Conservation (phyloP, 2,113 vertebrate species). For the Cathartes aura region DNA sequence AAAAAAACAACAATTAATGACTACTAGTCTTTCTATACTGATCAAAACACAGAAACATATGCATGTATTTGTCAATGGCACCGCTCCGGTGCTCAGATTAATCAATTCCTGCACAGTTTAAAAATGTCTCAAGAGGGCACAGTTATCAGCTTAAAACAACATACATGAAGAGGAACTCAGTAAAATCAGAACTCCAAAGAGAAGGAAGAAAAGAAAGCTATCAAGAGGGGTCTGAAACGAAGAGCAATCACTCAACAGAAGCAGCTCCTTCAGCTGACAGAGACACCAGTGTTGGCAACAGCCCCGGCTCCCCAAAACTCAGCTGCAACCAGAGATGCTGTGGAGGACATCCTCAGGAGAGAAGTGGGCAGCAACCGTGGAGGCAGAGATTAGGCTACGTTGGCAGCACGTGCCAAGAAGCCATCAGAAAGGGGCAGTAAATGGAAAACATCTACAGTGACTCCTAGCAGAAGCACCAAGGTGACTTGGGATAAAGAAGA, state of each 20-base stretch:
- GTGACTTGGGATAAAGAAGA: background rate
- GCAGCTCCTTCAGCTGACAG: background rate
- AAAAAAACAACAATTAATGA: background rate
- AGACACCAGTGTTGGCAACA: accelerated
- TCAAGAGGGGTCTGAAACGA: background rate
- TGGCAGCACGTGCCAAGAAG: background rate
- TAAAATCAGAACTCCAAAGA: background rate
- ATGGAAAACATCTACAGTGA: background rate
- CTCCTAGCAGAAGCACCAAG: background rate
- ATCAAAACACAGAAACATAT: background rate
- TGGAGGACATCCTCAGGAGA: background rate
- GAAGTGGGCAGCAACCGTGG: background rate
- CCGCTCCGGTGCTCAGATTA: background rate
- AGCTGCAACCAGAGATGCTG: background rate
- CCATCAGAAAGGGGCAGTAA: background rate
- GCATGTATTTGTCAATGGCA: background rate
- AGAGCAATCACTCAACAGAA: background rate
- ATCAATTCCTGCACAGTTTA: background rate
- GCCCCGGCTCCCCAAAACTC: background rate
- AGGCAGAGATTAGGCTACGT: background rate
- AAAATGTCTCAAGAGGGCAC: background rate
- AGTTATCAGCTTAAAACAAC: background rate
- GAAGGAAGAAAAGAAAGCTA: background rate
- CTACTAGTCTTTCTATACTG: background rate
- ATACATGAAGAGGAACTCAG: background rate